Evolutionary conservation across 2,888 invertebrate genomes (phyloP).

Genomic region (Alcis repandata): DNA sequence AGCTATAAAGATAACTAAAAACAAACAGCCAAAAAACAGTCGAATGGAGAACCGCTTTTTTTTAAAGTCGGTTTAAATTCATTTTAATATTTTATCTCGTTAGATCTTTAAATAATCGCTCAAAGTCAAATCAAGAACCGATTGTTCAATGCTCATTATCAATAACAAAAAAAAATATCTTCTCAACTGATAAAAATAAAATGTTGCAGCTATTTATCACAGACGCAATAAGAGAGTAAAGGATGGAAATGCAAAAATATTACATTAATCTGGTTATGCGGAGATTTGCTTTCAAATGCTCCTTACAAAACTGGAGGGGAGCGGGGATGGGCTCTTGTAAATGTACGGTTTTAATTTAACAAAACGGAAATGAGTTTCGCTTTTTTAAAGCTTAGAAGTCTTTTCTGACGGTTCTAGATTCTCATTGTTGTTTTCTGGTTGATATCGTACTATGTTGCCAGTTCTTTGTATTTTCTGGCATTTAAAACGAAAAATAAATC

Average conservation of each 20-base stretch:
- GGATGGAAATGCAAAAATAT: conserved; percentile 37
- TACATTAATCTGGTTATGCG: conserved; percentile 31
- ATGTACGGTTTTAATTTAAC: conserved; percentile 36
- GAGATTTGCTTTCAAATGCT: conserved; percentile 29
- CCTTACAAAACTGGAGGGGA: conserved; percentile 28
- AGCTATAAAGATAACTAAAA: too few relatives aligned
- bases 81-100: too few relatives aligned
- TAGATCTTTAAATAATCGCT: too few relatives aligned
- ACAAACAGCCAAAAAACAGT: too few relatives aligned
- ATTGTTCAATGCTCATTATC: too few relatives aligned
- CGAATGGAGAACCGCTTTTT: too few relatives aligned
- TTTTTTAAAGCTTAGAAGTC: conserved; percentile 2
- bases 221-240: conserved; percentile 30
- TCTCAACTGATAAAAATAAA: conserved; percentile 6
- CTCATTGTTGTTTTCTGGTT: too few relatives aligned
- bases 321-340: conserved; percentile 17
- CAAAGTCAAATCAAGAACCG: too few relatives aligned
- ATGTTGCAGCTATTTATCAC: conserved; percentile 40
- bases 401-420: not conserved
- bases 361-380: conserved; percentile 14
- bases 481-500: too few relatives aligned
- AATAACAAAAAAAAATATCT: not conserved
- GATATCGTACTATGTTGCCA: too few relatives aligned
- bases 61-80: too few relatives aligned
- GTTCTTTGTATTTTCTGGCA: too few relatives aligned